Percentiles rank a stretch among this genome's conserved stretches.
phyloP scores from a whole-genome alignment of 2,797 vertebrate species.

The Okamejei kenojei region DNA sequence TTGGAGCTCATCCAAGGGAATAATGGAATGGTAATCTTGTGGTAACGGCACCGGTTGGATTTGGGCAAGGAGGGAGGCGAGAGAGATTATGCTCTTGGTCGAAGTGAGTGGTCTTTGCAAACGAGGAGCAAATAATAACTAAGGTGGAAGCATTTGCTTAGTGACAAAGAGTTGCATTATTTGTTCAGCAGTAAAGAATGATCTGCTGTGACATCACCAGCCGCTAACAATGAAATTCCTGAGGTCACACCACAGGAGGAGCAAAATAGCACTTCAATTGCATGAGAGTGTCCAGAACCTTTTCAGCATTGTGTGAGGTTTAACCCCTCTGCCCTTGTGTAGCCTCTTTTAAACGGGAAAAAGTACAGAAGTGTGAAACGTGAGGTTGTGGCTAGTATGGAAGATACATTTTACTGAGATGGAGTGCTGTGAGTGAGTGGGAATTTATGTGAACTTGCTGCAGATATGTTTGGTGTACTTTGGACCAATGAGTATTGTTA shows the following conservation, averaged over 20 bases:
- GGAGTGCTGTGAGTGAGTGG: neutral
- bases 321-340: neutral
- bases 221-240: neutral
- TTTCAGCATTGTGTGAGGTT: neutral
- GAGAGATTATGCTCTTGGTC: too few relatives aligned
- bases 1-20: neutral
- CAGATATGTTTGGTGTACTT: neutral
- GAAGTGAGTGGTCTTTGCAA: neutral
- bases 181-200: neutral
- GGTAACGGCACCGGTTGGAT: neutral
- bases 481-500: neutral
- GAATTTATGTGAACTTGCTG: neutral
- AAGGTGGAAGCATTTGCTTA: neutral
- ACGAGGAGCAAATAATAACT: neutral
- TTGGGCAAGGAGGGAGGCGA: neutral
- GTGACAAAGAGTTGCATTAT: neutral
- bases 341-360: too few relatives aligned
- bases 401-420: neutral
- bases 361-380: neutral
- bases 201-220: constrained; percentile 16
- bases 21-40: neutral
- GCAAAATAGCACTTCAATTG: neutral
- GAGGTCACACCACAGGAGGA: neutral
- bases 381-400: neutral
- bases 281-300: neutral